Evolutionary conservation across 2,797 vertebrate genomes (phyloP).

Genomic region (Chelmon rostratus): DNA sequence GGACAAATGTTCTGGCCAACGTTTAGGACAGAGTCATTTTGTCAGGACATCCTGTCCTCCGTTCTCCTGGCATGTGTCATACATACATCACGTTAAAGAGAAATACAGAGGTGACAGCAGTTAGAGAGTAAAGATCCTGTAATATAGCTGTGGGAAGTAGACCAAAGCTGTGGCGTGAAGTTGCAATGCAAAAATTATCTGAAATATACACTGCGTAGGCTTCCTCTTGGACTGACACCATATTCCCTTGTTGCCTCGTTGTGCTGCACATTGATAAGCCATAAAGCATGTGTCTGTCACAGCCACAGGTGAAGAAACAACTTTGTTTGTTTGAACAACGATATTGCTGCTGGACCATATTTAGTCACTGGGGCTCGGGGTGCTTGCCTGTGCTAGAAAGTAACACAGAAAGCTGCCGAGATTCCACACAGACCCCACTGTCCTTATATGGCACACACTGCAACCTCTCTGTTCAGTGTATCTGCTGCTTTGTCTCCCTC

Average conservation of each 20-base stretch:
- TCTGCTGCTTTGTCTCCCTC: conserved; percentile 86
- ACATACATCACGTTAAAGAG: conserved; percentile 6
- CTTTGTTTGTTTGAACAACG: conserved; percentile 81
- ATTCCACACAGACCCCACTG: conserved; percentile 92
- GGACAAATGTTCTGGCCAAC: conserved; percentile 26
- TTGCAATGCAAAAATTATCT: conserved; percentile 3
- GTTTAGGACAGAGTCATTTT: conserved; percentile 29
- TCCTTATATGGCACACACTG: conserved; percentile 89
- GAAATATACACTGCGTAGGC: not conserved
- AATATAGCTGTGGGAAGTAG: not conserved
- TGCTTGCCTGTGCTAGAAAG: conserved; percentile 82
- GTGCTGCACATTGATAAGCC: not conserved
- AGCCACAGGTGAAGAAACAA: conserved; percentile 69
- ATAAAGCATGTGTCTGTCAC: conserved; percentile 18
- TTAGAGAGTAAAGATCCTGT: conserved; percentile 3
- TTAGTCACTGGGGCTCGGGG: conserved; percentile 90
- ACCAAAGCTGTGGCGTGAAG: not conserved
- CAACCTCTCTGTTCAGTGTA: conserved; percentile 77
- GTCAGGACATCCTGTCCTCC: conserved; percentile 44
- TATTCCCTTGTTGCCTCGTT: not conserved
- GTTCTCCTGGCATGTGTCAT: conserved; percentile 8
- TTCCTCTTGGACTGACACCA: not conserved
- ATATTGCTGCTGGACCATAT: conserved; percentile 92
- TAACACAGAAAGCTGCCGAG: conserved; percentile 90
- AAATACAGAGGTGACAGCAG: not conserved